Conservation (phyloP, 2,113 vertebrate species). For the Grus americana region DNA sequence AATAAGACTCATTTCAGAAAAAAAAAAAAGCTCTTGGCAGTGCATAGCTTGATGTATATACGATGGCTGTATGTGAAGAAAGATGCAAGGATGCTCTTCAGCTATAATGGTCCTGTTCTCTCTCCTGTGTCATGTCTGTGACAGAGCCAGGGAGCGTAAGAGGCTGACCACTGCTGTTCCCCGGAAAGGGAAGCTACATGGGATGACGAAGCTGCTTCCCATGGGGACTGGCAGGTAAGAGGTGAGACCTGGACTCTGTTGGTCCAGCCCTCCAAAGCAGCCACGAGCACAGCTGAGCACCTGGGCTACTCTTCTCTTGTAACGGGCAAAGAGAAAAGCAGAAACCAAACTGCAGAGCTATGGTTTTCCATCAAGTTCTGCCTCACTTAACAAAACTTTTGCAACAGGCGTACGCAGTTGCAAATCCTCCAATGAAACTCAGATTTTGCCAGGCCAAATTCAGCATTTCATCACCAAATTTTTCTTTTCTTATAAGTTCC, state of each 20-base stretch:
- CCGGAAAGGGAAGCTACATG: not conserved
- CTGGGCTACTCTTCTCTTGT: not conserved
- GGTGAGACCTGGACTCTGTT: not conserved
- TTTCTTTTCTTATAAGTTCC: not conserved
- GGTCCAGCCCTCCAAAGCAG: not conserved
- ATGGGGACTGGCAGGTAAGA: not conserved
- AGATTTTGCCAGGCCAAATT: not conserved
- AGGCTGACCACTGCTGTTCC: not conserved
- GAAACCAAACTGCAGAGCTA: not conserved
- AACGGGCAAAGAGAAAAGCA: not conserved
- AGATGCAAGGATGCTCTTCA: not conserved
- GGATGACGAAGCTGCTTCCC: not conserved
- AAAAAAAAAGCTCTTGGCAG: not conserved
- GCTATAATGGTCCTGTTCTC: not conserved
- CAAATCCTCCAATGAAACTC: not conserved
- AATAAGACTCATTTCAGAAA: not conserved
- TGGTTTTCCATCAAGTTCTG: not conserved
- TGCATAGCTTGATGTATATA: not conserved
- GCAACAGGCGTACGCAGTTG: accelerated
- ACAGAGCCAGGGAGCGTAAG: accelerated
- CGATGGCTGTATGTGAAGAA: not conserved
- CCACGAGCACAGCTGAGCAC: not conserved
- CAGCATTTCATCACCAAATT: not conserved
- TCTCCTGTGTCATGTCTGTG: not conserved
- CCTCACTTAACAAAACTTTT: not conserved